Conservation (phyloP, 1,140 invertebrate genomes). For the Hesperophylax magnus region DNA sequence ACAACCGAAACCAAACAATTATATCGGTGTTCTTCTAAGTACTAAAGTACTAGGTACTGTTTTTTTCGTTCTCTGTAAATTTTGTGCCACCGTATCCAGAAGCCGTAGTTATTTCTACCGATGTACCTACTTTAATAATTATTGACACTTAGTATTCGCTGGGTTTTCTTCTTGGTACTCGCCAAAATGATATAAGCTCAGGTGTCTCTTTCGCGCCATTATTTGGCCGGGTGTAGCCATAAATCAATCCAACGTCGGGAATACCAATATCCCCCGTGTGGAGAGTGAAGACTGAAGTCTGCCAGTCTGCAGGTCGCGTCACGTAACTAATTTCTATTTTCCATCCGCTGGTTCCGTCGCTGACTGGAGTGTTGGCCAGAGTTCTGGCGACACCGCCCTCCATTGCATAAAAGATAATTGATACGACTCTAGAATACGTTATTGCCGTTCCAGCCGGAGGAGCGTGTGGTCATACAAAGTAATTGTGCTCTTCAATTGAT, state of each 20-base stretch:
- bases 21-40: too few species aligned
- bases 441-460: slow-evolving; percentile 11
- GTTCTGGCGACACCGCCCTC: slow-evolving; percentile 14
- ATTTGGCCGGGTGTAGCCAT: slow-evolving; percentile 4
- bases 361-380: background rate
- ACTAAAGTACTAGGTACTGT: too few species aligned
- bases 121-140: too few species aligned
- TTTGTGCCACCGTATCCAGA: too few species aligned
- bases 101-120: too few species aligned
- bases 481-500: slow-evolving; percentile 36
- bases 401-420: slow-evolving; percentile 53
- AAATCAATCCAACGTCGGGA: slow-evolving; percentile 25
- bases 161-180: background rate
- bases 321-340: slow-evolving; percentile 47
- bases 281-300: too few species aligned
- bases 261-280: slow-evolving; percentile 4
- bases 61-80: too few species aligned
- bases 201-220: background rate
- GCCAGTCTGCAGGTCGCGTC: background rate
- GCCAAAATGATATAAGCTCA: slow-evolving; percentile 14
- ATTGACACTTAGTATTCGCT: background rate
- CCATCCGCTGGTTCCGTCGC: slow-evolving; percentile 28
- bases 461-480: slow-evolving; percentile 37
- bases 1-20: too few species aligned
- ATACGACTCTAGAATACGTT: slow-evolving; percentile 47